Evolutionary conservation across 2,888 invertebrate genomes (phyloP), one percentile per base, ranked within the genome.

Genomic region (Pandemis corylana): DNA sequence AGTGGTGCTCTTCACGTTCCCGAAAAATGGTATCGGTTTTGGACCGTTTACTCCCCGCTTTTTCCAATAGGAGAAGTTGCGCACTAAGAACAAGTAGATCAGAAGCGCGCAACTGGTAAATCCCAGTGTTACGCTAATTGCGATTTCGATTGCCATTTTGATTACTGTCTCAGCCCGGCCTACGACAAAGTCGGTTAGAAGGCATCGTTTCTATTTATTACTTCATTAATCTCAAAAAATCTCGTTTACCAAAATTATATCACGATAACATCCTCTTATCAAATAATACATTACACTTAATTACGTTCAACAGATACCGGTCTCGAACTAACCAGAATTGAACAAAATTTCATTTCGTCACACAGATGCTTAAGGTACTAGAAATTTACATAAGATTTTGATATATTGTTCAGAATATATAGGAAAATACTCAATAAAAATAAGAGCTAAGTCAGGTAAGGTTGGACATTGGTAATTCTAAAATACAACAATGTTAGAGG

Each of bases 31-130:
- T 6, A 72, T 53, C 13, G 72, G 72, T 20, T 68, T 41, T 1
- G 72, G 72, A 0, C 72, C 68, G n/a, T 46, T 63, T n/a, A 74
- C 41, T 7, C 74, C 69, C 5, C 74, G 74, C 12, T 65, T 65
- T 10, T 72, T 53, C 72, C 72, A 72, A 56, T 72, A 72, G 1
- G 62, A 63, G 53, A 66, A 68, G 15, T 72, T 72, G 3, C 72
- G 49, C 10, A 36, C 63, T 9, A 72, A 15, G 15, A 68, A 62
- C 7, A 68, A 6, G 44, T 72, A 72, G 15, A 68, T 7, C 15
- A 72, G 28, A 7, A 72, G 63, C 28, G 46, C 20, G 63, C 53
- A 63, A 7, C 44, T 46, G 62, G 68, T 46, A 28, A 63, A 53
- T 15, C 44, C 53, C 7, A 64, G 12, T 28, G 51, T 44, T 41